Conservation (phyloP, 2,113 vertebrate genomes). For the Tachycineta bicolor region DNA sequence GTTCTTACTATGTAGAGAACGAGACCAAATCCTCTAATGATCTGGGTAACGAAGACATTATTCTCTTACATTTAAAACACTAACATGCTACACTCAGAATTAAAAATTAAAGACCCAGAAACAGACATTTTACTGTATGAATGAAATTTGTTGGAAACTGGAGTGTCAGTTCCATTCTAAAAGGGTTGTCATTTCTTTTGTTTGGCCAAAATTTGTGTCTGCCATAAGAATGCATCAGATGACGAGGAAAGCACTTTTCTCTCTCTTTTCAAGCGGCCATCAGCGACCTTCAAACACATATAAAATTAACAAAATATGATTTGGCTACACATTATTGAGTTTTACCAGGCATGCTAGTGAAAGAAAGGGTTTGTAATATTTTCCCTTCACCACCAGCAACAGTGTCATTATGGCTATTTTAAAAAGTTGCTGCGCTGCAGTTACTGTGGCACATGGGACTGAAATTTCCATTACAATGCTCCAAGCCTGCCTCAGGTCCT, state of each 20-base stretch:
- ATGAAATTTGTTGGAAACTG: not conserved
- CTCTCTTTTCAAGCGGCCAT: not conserved
- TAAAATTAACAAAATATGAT: slow-evolving; percentile 8
- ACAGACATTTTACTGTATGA: not conserved
- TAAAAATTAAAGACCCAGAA: not conserved
- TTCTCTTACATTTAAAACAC: not conserved
- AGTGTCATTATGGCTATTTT: slow-evolving; percentile 30
- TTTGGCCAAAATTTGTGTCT: not conserved
- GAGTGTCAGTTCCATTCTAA: not conserved
- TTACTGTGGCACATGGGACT: slow-evolving; percentile 50
- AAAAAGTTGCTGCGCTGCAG: slow-evolving; percentile 23
- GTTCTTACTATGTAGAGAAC: not conserved
- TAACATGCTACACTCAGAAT: not conserved
- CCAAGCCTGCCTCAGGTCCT: slow-evolving; percentile 11
- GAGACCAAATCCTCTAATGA: not conserved
- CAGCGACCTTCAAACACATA: not conserved
- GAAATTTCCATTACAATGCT: slow-evolving; percentile 65
- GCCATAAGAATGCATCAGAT: not conserved
- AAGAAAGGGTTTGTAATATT: slow-evolving; percentile 1
- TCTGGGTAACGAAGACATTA: not conserved
- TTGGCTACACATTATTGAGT: not conserved
- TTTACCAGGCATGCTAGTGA: not conserved
- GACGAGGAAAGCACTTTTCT: not conserved
- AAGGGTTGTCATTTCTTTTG: not conserved
- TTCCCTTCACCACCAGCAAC: not conserved